Conservation (phyloP, 2,888 invertebrate species). For the Abscondita cerata region DNA sequence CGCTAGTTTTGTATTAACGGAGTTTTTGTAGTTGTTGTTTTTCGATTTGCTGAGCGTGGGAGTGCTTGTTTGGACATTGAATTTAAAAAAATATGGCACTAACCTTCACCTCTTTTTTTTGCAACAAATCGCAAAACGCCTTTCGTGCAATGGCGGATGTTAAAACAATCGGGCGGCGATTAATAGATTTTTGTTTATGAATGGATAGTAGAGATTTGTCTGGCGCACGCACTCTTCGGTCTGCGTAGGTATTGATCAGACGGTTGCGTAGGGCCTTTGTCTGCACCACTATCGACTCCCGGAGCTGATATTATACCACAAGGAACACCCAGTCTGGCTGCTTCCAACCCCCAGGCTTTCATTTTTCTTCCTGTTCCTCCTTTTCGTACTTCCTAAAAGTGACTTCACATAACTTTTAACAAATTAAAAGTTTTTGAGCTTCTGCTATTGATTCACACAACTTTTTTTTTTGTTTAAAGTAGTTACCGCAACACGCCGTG, state of each 20-base stretch:
- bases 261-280: constrained; percentile 32
- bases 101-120: too few relatives aligned
- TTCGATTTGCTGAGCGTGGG: too few relatives aligned
- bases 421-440: not conserved
- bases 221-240: constrained; percentile 35
- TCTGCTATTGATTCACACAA: not conserved
- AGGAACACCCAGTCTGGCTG: constrained; percentile 30
- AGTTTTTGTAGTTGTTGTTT: too few relatives aligned
- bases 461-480: not conserved
- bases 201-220: constrained; percentile 23
- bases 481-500: too few relatives aligned
- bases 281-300: constrained; percentile 39
- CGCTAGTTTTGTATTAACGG: too few relatives aligned
- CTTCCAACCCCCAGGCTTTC: constrained; percentile 22
- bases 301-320: constrained; percentile 29
- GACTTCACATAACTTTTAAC: not conserved
- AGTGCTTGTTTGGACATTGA: too few relatives aligned
- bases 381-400: constrained; percentile 6
- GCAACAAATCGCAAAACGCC: too few relatives aligned
- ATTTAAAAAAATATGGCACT: too few relatives aligned
- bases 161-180: not conserved
- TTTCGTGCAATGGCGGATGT: too few relatives aligned
- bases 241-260: constrained; percentile 40
- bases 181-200: constrained; percentile 35
- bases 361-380: constrained; percentile 19